Evolutionary conservation across 1,140 invertebrate species (phyloP).

Genomic region (Periplaneta americana): DNA sequence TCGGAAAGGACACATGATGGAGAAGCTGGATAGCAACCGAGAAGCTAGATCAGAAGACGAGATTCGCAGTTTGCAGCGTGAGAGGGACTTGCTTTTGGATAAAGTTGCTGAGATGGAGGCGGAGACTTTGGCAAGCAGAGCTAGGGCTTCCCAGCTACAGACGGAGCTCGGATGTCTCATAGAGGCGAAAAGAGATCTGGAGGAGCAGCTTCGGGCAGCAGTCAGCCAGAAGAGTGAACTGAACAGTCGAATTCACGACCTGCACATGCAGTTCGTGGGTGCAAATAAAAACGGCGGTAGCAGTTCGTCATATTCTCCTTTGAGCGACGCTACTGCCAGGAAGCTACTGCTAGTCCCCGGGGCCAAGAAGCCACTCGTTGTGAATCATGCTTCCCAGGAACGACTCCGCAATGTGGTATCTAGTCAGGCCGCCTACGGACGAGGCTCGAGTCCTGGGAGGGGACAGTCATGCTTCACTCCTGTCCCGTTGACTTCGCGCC

Average conservation of each 20-base stretch:
- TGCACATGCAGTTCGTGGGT: conserved; percentile 38
- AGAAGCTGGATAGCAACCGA: background rate
- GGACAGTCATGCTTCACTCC: background rate
- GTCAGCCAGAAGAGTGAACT: conserved; percentile 45
- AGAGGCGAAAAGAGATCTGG: conserved; percentile 51
- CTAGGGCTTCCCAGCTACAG: conserved; percentile 55
- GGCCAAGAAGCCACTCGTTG: background rate
- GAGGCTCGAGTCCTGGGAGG: background rate
- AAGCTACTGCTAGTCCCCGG: background rate
- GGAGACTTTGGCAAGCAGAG: conserved; percentile 55
- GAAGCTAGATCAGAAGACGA: conserved; percentile 22
- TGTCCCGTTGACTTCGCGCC: background rate
- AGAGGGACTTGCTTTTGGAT: conserved; percentile 63
- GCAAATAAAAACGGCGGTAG: conserved; percentile 28
- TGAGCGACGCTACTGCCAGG: background rate
- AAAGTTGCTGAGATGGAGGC: conserved; percentile 63
- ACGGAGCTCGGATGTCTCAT: conserved; percentile 51
- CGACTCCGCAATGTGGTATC: conserved; percentile 36
- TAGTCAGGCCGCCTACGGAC: background rate
- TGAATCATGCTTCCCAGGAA: conserved; percentile 33
- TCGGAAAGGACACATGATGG: conserved; percentile 5
- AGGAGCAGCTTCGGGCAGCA: conserved; percentile 52
- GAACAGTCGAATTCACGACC: conserved; percentile 39
- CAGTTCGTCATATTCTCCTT: conserved; percentile 30
- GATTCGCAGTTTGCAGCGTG: conserved; percentile 48